A percentile compares a stretch with the other conserved stretches of the same genome.
Conservation (phyloP, 1,140 invertebrate genomes). For the Euglossa dilemma region DNA sequence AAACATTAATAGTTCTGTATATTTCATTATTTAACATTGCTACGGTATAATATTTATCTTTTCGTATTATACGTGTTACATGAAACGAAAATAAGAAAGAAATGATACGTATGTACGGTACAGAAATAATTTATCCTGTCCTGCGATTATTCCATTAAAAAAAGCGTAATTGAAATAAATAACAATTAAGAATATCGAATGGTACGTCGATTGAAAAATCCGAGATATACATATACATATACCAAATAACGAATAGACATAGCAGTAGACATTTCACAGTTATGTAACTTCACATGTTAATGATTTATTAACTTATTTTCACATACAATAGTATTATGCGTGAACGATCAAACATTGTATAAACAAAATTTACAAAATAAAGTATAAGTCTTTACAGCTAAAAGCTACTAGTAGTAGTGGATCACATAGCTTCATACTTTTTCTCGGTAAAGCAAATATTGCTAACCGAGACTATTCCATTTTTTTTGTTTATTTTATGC, state of each 20-base stretch:
- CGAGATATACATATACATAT: neutral
- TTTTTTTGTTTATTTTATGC: slow-evolving; percentile 73
- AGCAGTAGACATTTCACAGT: slow-evolving; percentile 36
- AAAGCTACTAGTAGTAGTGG: slow-evolving; percentile 83
- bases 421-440: slow-evolving; percentile 83
- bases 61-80: neutral
- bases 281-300: slow-evolving; percentile 82
- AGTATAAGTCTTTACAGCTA: slow-evolving; percentile 83
- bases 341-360: slow-evolving; percentile 83
- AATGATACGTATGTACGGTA: neutral
- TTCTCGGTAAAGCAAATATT: slow-evolving; percentile 71
- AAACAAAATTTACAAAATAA: slow-evolving; percentile 84
- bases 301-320: slow-evolving; percentile 83
- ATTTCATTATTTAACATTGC: neutral
- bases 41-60: neutral
- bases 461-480: slow-evolving; percentile 69
- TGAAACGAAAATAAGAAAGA: neutral
- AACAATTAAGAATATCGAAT: neutral
- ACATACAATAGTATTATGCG: slow-evolving; percentile 83
- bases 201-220: neutral
- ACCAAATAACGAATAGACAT: neutral
- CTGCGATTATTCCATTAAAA: neutral
- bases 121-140: neutral
- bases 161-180: slow-evolving; percentile 4
- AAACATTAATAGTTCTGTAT: neutral